A percentile compares a stretch with the other conserved stretches of the same genome.
These are phyloP conservation scores for Leptobrachium leishanense DNA, from an alignment of 2,113 vertebrate genomes.

Conservation along the genomic window DNA sequence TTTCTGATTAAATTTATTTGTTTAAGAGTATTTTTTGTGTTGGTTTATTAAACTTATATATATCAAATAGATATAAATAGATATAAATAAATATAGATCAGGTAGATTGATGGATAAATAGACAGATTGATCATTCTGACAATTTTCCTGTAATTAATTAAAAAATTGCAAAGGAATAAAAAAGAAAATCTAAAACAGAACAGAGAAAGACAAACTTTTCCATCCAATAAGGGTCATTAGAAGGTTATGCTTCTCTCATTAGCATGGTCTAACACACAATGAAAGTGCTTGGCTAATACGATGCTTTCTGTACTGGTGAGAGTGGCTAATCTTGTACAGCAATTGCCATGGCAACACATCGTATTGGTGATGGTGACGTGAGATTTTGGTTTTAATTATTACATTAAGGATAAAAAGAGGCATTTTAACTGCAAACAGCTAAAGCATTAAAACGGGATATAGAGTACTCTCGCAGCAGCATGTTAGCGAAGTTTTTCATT, in stretches of 20 bases:
- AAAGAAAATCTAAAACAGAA: background rate
- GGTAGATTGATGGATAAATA: no score
- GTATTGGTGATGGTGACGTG: background rate
- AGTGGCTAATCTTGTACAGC: background rate
- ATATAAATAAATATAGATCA: no score
- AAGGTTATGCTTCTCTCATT: conserved; percentile 11
- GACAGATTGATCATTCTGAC: no score
- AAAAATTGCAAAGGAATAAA: no score
- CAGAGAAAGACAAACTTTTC: conserved; percentile 5
- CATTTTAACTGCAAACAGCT: background rate
- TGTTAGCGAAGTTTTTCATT: background rate
- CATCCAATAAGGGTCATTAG: conserved; percentile 3
- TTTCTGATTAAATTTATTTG: no score
- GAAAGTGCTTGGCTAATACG: background rate
- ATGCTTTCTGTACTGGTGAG: background rate
- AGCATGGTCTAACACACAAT: background rate
- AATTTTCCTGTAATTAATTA: no score
- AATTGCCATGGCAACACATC: background rate
- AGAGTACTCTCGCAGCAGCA: background rate
- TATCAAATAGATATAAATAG: no score
- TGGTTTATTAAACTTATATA: no score
- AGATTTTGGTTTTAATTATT: background rate
- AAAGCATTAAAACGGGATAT: background rate
- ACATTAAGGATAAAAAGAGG: background rate
- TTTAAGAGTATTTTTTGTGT: no score